Conservation (phyloP, 1,140 invertebrate genomes). For the Bombyx mandarina region DNA sequence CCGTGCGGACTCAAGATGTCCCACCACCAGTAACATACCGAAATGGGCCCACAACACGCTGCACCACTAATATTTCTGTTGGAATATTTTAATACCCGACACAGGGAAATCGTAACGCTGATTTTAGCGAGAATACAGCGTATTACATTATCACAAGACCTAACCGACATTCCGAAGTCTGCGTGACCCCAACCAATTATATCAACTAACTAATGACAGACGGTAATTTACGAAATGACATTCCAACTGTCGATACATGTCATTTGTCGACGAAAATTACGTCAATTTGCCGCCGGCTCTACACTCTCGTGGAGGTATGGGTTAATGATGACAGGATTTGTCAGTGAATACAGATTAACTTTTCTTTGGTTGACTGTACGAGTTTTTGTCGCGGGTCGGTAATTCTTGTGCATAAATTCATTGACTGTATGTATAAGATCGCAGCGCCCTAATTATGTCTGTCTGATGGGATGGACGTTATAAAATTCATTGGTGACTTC, state of each 20-base stretch:
- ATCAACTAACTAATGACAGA: conserved; percentile 26
- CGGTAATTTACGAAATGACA: conserved; percentile 60
- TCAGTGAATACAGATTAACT: background rate
- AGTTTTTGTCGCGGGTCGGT: background rate
- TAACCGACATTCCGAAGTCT: conserved; percentile 38
- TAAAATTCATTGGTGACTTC: too few relatives aligned
- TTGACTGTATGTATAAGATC: too few relatives aligned
- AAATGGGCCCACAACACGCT: too few relatives aligned
- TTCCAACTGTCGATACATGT: conserved; percentile 50
- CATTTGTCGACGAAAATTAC: conserved; percentile 52
- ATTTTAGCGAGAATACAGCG: too few relatives aligned
- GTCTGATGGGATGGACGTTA: too few relatives aligned
- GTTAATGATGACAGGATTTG: conserved; percentile 8
- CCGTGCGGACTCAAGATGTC: too few relatives aligned
- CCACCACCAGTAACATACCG: too few relatives aligned
- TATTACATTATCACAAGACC: conserved; percentile 7
- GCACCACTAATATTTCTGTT: too few relatives aligned
- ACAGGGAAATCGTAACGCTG: too few relatives aligned
- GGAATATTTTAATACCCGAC: too few relatives aligned
- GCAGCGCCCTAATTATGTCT: too few relatives aligned
- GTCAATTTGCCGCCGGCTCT: conserved; percentile 36
- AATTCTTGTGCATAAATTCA: background rate
- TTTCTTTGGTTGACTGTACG: background rate
- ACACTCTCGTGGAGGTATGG: conserved; percentile 2
- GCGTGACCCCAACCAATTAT: conserved; percentile 51